These are phyloP conservation scores for Streptopelia turtur DNA, from an alignment of 2,797 vertebrate species.

Conservation along the genomic window DNA sequence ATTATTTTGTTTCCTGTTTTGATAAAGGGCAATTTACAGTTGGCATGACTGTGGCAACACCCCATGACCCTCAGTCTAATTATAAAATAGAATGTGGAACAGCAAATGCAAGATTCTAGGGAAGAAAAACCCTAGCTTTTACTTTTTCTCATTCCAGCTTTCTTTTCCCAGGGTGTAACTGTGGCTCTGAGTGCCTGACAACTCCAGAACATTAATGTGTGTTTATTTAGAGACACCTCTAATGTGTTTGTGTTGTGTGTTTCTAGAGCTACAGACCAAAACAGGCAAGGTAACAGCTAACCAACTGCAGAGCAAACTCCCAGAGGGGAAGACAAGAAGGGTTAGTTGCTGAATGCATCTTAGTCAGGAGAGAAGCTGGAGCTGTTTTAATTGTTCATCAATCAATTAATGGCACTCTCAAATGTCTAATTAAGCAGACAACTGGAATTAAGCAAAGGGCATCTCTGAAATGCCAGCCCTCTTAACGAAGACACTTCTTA, in stretches of 20 bases:
- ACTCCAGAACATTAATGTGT: neutral
- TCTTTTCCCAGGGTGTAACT: neutral
- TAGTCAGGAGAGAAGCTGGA: conserved; percentile 53
- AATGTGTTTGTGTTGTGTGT: conserved; percentile 51
- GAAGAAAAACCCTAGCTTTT: neutral
- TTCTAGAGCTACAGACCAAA: conserved; percentile 68
- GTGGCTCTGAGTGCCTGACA: neutral
- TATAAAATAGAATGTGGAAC: conserved; percentile 25
- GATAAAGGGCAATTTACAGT: conserved; percentile 56
- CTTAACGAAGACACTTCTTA: conserved; percentile 36
- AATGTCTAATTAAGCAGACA: conserved; percentile 75
- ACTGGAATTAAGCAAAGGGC: conserved; percentile 75
- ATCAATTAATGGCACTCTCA: conserved; percentile 71
- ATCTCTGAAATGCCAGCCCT: conserved; percentile 64
- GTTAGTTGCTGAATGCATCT: conserved; percentile 60
- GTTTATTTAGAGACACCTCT: conserved; percentile 51
- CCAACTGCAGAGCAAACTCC: conserved; percentile 42
- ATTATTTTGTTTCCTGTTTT: neutral
- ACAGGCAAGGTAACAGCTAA: conserved; percentile 57
- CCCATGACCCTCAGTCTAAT: conserved; percentile 21
- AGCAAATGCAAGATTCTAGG: neutral
- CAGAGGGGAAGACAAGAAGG: conserved; percentile 30
- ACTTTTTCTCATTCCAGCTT: neutral
- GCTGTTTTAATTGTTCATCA: conserved; percentile 76
- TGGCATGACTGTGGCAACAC: conserved; percentile 28